A percentile compares a stretch with the other conserved stretches of the same genome.
Evolutionary conservation across 2,113 vertebrate genomes (phyloP).

Genomic region (Hiodon tergisus): DNA sequence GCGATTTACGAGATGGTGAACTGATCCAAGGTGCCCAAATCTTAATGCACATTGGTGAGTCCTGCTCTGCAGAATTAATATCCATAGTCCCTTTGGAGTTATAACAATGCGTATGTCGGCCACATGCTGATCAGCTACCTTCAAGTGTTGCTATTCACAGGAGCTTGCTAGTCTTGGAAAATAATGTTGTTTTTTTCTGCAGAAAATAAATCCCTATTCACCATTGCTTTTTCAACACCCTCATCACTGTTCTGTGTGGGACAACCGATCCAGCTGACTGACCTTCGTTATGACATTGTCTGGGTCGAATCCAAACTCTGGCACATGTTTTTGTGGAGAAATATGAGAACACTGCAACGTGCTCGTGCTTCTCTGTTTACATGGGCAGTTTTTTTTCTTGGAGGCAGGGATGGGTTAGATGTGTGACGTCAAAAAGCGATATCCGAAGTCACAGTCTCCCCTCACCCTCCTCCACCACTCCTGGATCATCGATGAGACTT

Average conservation of each 20-base stretch:
- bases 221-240: conserved; percentile 37
- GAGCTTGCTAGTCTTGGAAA: conserved; percentile 14
- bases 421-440: too few species aligned
- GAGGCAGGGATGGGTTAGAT: too few species aligned
- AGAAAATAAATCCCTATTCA: not conserved
- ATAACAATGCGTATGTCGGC: not conserved
- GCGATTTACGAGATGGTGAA: not conserved
- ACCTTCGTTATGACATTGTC: conserved; percentile 49
- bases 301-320: conserved; percentile 35
- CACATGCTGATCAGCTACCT: conserved; percentile 25
- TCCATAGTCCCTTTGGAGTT: not conserved
- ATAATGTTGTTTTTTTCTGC: conserved; percentile 1
- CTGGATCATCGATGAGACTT: not conserved
- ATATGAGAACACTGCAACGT: not conserved
- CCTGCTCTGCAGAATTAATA: not conserved
- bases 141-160: conserved; percentile 26
- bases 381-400: too few species aligned
- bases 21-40: not conserved
- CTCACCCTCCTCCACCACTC: too few species aligned
- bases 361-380: not conserved
- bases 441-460: too few species aligned
- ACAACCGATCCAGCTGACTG: conserved; percentile 33
- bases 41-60: not conserved
- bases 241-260: conserved; percentile 40
- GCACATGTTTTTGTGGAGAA: conserved; percentile 43